Evolutionary conservation across 2,113 vertebrate genomes (phyloP).

Genomic region (Pangasianodon hypophthalmus): DNA sequence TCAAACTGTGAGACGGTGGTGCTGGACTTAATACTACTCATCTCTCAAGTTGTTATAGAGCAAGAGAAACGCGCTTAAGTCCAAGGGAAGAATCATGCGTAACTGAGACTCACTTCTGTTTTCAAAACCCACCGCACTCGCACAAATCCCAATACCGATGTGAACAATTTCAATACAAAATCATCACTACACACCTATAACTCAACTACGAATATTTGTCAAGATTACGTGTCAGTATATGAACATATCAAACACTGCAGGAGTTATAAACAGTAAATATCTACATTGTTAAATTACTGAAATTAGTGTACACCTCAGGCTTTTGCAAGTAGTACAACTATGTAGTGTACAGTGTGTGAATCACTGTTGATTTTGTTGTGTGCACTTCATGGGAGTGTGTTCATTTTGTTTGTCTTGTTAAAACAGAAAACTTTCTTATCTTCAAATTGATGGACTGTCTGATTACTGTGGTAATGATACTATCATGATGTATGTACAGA

Average conservation of each 20-base stretch:
- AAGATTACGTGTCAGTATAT: not conserved
- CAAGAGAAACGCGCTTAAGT: not conserved
- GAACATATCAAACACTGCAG: not conserved
- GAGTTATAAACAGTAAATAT: not conserved
- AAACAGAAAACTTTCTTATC: not conserved
- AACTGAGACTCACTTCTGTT: not conserved
- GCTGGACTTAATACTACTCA: not conserved
- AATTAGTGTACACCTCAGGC: not conserved
- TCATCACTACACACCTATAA: not conserved
- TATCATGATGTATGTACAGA: not conserved
- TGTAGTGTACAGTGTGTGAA: not conserved
- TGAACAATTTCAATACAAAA: not conserved
- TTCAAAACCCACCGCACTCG: not conserved
- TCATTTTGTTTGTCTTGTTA: not conserved
- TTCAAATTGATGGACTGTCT: not conserved
- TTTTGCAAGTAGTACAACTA: not conserved
- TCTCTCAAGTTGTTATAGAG: not conserved
- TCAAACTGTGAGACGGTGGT: not conserved
- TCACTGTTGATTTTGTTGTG: not conserved
- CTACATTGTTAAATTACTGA: not conserved
- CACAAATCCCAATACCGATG: not conserved
- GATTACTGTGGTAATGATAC: not conserved
- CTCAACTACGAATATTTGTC: not conserved
- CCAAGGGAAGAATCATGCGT: not conserved
- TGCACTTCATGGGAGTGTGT: not conserved